Percentiles rank a stretch among this genome's conserved stretches.
phyloP scores from a whole-genome alignment of 2,113 vertebrate species.

The Columba livia region DNA sequence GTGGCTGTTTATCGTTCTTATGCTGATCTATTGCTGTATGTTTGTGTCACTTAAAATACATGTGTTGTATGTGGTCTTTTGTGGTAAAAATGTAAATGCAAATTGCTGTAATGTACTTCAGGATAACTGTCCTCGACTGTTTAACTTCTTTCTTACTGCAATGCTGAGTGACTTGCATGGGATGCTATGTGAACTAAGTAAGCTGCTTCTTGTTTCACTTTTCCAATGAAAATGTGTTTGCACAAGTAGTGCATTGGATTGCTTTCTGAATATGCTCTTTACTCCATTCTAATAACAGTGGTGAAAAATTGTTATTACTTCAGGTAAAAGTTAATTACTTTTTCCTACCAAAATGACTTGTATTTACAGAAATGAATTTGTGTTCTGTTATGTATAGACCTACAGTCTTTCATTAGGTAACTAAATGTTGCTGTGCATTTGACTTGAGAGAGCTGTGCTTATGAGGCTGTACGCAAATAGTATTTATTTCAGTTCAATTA shows the following conservation, averaged over 20 bases:
- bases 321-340: not conserved
- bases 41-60: not conserved
- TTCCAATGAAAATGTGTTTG: not conserved
- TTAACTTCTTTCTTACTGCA: slow-evolving; percentile 5
- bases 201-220: not conserved
- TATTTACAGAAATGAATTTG: not conserved
- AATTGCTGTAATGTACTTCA: not conserved
- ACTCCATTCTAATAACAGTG: not conserved
- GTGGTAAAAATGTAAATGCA: not conserved
- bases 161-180: slow-evolving; percentile 55
- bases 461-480: not conserved
- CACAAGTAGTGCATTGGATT: not conserved
- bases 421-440: not conserved
- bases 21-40: not conserved
- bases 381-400: not conserved
- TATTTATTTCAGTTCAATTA: not conserved
- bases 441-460: not conserved
- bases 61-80: not conserved
- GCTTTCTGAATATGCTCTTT: not conserved
- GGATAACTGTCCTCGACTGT: not conserved
- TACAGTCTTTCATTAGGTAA: not conserved
- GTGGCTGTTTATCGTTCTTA: not conserved
- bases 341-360: not conserved
- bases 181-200: slow-evolving; percentile 27
- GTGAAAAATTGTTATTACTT: not conserved